A percentile compares a stretch with the other conserved stretches of the same genome.
These are phyloP conservation scores for Dromiciops gliroides DNA, from an alignment of 2,113 vertebrate species.

Conservation along the genomic window DNA sequence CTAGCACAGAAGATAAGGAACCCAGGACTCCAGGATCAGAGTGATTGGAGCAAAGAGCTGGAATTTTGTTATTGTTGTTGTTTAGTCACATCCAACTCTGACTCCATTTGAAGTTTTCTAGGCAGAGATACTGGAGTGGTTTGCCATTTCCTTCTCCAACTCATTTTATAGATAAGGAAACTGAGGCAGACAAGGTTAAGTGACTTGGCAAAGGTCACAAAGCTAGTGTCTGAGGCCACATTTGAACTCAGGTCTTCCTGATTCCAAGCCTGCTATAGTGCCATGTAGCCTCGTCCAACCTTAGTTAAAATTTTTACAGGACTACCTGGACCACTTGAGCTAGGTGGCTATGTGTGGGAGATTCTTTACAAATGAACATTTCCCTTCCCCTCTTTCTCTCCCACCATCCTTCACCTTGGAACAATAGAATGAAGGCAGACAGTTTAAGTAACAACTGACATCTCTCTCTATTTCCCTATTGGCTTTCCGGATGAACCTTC, in stretches of 20 bases:
- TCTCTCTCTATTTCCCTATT: neutral
- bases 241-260: no score
- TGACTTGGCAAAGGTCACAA: no score
- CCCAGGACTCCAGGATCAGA: neutral
- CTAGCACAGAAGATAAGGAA: no score
- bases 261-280: no score
- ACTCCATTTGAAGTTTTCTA: neutral
- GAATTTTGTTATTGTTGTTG: neutral
- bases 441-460: neutral
- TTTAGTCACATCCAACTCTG: neutral
- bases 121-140: neutral
- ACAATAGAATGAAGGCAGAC: neutral
- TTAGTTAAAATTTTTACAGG: neutral
- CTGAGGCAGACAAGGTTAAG: neutral
- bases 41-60: neutral
- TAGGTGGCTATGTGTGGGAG: neutral
- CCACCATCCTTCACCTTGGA: neutral
- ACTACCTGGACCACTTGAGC: neutral
- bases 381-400: neutral
- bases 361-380: neutral
- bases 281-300: neutral
- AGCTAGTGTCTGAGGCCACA: no score
- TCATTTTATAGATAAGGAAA: neutral
- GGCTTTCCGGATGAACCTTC: neutral
- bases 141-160: neutral